phyloP scores from a whole-genome alignment of 2,888 invertebrate species.

The Eretmocerus hayati region DNA sequence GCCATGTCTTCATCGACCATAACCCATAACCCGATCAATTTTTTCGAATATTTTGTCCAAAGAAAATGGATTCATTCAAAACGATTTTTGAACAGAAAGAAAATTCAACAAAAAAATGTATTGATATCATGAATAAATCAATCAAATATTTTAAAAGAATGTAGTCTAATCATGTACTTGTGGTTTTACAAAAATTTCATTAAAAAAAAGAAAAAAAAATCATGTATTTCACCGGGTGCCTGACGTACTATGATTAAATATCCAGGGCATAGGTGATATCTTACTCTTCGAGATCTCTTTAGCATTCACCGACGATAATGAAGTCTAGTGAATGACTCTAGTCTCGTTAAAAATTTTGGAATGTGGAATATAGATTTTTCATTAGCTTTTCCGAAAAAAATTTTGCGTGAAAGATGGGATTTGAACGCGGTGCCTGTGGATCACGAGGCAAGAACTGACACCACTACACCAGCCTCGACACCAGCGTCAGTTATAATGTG shows the following conservation, averaged over 20 bases:
- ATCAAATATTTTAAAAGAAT: no score
- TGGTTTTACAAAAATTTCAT: background rate
- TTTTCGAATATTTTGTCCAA: no score
- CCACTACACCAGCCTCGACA: constrained; percentile 12
- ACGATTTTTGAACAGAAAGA: no score
- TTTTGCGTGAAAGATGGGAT: constrained; percentile 1
- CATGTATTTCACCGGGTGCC: constrained; percentile 20
- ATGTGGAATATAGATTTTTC: no score
- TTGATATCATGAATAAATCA: no score
- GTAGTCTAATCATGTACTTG: no score
- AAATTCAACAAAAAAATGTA: no score
- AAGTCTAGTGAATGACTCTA: constrained; percentile 20
- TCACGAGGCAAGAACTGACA: constrained; percentile 4
- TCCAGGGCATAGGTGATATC: constrained; percentile 21
- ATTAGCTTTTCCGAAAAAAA: background rate
- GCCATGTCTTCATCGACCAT: no score
- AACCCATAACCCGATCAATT: no score
- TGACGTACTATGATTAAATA: constrained; percentile 6
- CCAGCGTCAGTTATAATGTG: no score
- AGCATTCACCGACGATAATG: constrained; percentile 16
- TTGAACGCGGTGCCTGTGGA: constrained; percentile 10
- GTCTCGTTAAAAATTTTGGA: constrained; percentile 18
- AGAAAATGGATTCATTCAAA: no score
- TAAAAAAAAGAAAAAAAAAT: constrained; percentile 1
- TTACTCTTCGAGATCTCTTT: constrained; percentile 22